Evolutionary conservation across 2,888 invertebrate genomes (phyloP).

Genomic region (Rugalucina vietnamica): DNA sequence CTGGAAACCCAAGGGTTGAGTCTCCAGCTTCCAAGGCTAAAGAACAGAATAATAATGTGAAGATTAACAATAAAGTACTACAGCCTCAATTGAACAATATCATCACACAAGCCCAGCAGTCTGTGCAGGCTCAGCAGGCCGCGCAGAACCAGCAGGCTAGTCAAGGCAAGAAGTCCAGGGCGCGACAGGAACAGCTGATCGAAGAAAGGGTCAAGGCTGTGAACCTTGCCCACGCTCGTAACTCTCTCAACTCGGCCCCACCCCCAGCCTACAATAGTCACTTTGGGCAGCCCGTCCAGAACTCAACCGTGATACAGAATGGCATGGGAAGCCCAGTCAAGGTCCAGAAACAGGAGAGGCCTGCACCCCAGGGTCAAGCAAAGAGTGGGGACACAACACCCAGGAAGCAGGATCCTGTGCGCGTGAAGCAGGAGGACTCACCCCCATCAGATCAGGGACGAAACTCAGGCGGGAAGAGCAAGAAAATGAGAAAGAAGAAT

Average conservation of each 20-base stretch:
- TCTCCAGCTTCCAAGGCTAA: not conserved
- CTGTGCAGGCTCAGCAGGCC: not conserved
- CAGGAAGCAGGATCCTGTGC: constrained; percentile 37
- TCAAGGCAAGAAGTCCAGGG: not conserved
- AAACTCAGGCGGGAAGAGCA: constrained; percentile 66
- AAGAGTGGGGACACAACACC: constrained; percentile 43
- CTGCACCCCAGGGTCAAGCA: constrained; percentile 64
- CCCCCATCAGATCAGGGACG: constrained; percentile 64
- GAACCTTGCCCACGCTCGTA: no score
- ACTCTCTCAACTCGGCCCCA: not conserved
- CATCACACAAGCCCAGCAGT: not conserved
- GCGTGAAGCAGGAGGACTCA: constrained; percentile 51
- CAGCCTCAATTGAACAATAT: constrained; percentile 10
- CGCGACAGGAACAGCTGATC: not conserved
- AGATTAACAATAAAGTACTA: not conserved
- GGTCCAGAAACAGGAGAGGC: constrained; percentile 42
- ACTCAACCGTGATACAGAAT: constrained; percentile 23
- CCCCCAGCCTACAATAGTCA: not conserved
- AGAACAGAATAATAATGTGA: constrained; percentile 8
- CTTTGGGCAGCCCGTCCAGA: not conserved
- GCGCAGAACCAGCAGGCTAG: not conserved
- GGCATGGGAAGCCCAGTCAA: constrained; percentile 28
- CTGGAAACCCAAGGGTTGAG: not conserved
- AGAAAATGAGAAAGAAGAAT: constrained; percentile 80
- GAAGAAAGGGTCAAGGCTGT: not conserved